phyloP scores from a whole-genome alignment of 2,113 vertebrate species.

The Emberiza fucata region DNA sequence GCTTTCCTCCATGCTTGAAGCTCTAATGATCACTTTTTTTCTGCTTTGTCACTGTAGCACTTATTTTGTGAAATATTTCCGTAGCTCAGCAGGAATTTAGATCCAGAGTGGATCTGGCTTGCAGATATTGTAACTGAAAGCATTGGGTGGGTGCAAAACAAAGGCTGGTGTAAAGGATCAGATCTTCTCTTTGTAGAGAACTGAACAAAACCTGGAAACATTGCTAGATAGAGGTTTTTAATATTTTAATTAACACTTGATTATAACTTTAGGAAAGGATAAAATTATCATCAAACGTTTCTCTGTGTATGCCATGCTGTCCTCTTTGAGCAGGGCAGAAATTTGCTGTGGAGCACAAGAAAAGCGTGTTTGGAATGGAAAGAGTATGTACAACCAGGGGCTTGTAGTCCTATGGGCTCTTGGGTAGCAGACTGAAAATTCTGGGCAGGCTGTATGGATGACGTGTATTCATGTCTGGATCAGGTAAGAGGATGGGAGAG shows the following conservation, averaged over 20 bases:
- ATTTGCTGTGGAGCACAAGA: background rate
- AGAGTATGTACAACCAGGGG: background rate
- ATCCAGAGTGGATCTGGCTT: background rate
- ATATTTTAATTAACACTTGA: background rate
- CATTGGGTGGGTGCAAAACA: background rate
- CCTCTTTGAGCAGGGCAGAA: background rate
- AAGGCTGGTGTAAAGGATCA: background rate
- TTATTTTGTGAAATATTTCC: background rate
- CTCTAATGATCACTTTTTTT: background rate
- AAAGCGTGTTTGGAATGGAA: background rate
- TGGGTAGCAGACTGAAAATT: background rate
- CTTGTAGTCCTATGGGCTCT: background rate
- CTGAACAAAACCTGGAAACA: background rate
- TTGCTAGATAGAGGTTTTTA: background rate
- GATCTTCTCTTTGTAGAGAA: background rate
- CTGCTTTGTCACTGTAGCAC: background rate
- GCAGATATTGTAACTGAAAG: background rate
- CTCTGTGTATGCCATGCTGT: background rate
- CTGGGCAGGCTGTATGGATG: background rate
- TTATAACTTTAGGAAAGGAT: background rate
- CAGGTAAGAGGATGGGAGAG: background rate
- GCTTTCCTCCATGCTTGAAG: background rate
- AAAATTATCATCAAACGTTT: background rate
- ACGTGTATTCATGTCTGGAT: background rate
- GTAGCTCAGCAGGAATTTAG: background rate